Evolutionary conservation across 1,140 invertebrate genomes (phyloP).

Genomic region (Zaprionus taronus): DNA sequence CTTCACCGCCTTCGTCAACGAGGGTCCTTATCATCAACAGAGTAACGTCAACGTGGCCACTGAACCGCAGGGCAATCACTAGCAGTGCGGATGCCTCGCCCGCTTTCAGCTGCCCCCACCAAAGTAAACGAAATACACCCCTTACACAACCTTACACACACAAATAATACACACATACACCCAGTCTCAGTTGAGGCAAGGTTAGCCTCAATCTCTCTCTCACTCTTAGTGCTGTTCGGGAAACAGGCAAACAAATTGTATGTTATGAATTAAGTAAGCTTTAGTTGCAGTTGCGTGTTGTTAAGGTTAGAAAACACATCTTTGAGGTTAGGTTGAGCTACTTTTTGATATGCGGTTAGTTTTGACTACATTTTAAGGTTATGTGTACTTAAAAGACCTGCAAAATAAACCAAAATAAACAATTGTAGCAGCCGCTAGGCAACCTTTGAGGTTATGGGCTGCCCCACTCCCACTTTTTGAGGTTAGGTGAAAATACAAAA

Average conservation of each 20-base stretch:
- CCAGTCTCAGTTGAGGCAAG: neutral
- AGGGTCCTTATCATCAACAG: slow-evolving; percentile 90
- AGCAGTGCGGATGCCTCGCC: neutral
- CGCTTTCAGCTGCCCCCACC: neutral
- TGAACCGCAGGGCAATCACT: slow-evolving; percentile 83
- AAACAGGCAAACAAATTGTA: neutral
- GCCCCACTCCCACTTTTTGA: neutral
- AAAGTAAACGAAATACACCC: neutral
- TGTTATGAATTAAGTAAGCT: neutral
- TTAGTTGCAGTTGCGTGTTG: slow-evolving; percentile 1
- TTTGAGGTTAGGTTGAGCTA: neutral
- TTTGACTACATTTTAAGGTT: neutral
- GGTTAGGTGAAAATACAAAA: neutral
- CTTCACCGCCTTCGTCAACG: slow-evolving; percentile 88
- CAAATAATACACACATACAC: neutral
- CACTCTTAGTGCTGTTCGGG: neutral
- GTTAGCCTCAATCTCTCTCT: neutral
- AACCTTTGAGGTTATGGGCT: slow-evolving; percentile 4
- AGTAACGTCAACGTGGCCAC: slow-evolving; percentile 88
- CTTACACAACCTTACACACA: neutral
- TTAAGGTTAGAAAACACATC: neutral
- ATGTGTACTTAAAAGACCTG: neutral
- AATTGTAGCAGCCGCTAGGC: neutral
- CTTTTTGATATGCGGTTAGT: no score
- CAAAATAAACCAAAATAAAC: neutral